Percentiles rank a stretch among this genome's conserved stretches.
These are phyloP conservation scores for Alitta virens DNA, from an alignment of 2,888 invertebrate species.

Conservation along the genomic window DNA sequence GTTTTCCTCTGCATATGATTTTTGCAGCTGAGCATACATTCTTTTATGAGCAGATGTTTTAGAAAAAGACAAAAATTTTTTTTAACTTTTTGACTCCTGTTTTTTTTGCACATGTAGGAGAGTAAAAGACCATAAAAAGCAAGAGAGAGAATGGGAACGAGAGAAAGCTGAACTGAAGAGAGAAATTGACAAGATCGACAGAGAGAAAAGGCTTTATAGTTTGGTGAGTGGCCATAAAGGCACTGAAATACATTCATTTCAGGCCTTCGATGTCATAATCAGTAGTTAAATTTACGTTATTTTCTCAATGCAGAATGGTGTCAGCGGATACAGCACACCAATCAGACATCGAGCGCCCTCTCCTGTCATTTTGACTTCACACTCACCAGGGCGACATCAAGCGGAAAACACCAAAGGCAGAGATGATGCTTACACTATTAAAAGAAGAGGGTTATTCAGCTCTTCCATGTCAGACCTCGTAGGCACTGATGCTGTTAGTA, in stretches of 20 bases:
- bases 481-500: neutral
- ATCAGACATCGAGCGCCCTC: neutral
- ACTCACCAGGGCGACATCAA: no score
- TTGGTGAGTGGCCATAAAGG: conserved; percentile 37
- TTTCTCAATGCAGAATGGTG: neutral
- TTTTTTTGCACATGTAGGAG: no score
- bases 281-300: no score
- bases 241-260: no score
- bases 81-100: no score
- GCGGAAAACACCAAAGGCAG: no score
- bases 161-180: conserved; percentile 35
- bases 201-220: conserved; percentile 38
- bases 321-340: neutral
- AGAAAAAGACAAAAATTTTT: no score
- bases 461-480: conserved; percentile 24
- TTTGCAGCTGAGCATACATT: no score
- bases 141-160: conserved; percentile 20
- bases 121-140: conserved; percentile 14
- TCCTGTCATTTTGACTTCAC: neutral
- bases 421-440: no score
- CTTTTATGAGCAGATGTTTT: no score
- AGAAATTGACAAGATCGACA: conserved; percentile 44
- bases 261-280: no score
- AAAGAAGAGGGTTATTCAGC: neutral
- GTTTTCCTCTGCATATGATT: no score